phyloP scores from a whole-genome alignment of 2,888 invertebrate species.

The Prenolepis imparis region DNA sequence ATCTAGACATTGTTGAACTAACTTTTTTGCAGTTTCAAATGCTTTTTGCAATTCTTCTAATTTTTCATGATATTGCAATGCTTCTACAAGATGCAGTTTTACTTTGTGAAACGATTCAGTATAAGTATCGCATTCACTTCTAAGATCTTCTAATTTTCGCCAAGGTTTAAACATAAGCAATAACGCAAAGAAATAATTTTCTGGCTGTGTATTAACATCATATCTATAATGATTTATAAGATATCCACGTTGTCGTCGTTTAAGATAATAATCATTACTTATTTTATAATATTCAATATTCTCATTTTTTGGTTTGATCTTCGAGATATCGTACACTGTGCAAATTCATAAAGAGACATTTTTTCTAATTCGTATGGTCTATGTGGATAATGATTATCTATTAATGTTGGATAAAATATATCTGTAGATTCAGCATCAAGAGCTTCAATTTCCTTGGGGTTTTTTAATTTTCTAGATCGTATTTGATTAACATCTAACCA shows the following conservation, averaged over 20 bases:
- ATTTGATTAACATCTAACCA: not conserved
- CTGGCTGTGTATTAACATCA: not conserved
- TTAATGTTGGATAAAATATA: not conserved
- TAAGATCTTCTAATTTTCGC: not conserved
- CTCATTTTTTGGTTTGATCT: not conserved
- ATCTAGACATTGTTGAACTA: not conserved
- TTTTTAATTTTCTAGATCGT: not conserved
- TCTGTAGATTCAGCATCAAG: not conserved
- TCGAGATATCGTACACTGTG: not conserved
- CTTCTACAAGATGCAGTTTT: conserved; percentile 41
- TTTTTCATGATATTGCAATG: conserved; percentile 63
- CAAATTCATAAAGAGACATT: not conserved
- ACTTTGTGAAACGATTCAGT: conserved; percentile 58
- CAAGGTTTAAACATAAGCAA: not conserved
- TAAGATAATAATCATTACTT: not conserved
- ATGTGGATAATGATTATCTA: not conserved
- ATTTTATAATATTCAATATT: not conserved
- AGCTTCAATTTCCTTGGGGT: not conserved
- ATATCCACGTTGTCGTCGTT: not conserved
- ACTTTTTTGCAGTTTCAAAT: not conserved
- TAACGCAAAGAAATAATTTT: conserved; percentile 4
- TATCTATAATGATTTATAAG: conserved; percentile 7
- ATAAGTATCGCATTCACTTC: conserved; percentile 48
- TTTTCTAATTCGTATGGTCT: not conserved
- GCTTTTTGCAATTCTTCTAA: conserved; percentile 30